Base-by-base conservation (phyloP, 2,113 vertebrate species). In the Heterochromis multidens region DNA sequence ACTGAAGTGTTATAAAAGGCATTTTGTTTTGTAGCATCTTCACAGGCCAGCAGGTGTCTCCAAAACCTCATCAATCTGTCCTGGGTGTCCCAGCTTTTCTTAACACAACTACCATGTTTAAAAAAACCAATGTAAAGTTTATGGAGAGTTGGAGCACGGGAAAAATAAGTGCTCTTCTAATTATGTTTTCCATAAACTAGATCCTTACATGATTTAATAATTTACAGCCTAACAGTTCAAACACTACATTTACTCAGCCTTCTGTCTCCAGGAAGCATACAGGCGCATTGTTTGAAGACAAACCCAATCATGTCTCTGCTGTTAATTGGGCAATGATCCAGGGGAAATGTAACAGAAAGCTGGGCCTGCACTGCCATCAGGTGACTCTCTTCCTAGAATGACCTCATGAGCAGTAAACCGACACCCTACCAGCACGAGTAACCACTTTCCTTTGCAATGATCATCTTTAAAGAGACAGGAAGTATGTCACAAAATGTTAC, bases 291-390 rank as follows among this genome's bases (percentile, higher is more conserved):
- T 72, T 35, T 84, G 21, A 86, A 61, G 77, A 46, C 82, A 29
- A n/a, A 83, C 46, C 61, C 43, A 29, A 78, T 61, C 56, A 52
- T 1, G 13, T 14, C 67, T 6, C 76, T 89, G 81, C 79, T 87
- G 49, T 14, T 12, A 17, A 1, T 37, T 85, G 82, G 80, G 60
- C 89, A 92, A 84, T 88, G 78, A 82, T 70, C 59, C 3, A 16
- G 31, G 31, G 52, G 62, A 35, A 35, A 56, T 31, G 10, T 80
- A 74, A 40, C 58, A 29, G 4, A 4, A 8, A 12, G 8, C n/a
- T 33, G 27, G 7, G 8, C 49, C 54, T 16, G 59, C 37, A 46
- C 37, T 33, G 67, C 57, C 59, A 57, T 65, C 81, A 37, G 74
- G 29, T 80, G 63, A 12, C 76, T 77, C 23, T 5, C 6, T 70